These are phyloP conservation scores for Apaloderma vittatum DNA, from an alignment of 2,113 vertebrate species.

Conservation along the genomic window DNA sequence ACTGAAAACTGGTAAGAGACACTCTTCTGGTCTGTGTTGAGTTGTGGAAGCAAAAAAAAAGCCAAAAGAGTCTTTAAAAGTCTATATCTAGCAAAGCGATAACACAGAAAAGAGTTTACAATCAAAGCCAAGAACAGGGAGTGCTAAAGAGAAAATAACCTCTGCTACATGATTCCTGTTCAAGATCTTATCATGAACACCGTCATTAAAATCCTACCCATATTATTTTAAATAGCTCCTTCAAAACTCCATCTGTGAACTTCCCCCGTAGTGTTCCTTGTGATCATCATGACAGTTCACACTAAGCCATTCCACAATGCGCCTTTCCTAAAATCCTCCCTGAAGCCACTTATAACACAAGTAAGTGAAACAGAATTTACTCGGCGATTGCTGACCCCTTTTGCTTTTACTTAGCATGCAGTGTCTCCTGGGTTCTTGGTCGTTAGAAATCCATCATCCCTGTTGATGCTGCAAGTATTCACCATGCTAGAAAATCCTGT, in stretches of 20 bases:
- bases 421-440: constrained; percentile 15
- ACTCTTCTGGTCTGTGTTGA: background rate
- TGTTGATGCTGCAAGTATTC: constrained; percentile 44
- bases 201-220: background rate
- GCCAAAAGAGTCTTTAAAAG: background rate
- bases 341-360: background rate
- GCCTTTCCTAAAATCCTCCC: constrained; percentile 12
- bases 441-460: constrained; percentile 34
- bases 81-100: background rate
- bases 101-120: background rate
- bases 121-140: background rate
- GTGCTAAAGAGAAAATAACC: background rate
- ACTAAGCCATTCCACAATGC: background rate
- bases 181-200: background rate
- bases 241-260: background rate
- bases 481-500: constrained; percentile 58
- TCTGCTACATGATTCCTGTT: background rate
- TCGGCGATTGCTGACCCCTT: background rate
- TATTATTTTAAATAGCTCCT: constrained; percentile 40
- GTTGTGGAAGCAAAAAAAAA: background rate
- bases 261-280: background rate
- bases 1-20: background rate
- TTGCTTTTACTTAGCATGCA: background rate
- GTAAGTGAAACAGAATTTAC: constrained; percentile 10
- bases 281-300: background rate